Evolutionary conservation across 2,888 invertebrate species (phyloP).

Genomic region (Anoncus sp.): DNA sequence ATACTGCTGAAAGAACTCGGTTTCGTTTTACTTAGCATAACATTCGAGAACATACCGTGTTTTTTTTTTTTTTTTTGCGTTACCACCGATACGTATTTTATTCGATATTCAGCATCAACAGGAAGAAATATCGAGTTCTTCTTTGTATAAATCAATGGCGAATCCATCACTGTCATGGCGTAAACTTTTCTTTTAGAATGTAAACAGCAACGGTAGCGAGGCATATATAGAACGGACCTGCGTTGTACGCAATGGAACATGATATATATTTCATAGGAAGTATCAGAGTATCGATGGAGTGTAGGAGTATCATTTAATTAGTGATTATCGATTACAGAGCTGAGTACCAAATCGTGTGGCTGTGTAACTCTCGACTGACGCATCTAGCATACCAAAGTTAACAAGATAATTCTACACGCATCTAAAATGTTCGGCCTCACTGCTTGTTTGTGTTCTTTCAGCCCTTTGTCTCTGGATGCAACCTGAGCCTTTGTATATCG

Average conservation of each 20-base stretch:
- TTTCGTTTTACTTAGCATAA: constrained; percentile 32
- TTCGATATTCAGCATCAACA: not conserved
- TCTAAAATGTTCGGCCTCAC: not conserved
- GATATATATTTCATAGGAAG: not conserved
- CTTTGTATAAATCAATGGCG: not conserved
- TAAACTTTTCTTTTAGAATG: not conserved
- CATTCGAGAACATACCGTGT: not conserved
- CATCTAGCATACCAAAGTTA: not conserved
- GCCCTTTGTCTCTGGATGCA: not conserved
- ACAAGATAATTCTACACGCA: constrained; percentile 1
- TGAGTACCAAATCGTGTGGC: not conserved
- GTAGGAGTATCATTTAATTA: constrained; percentile 12
- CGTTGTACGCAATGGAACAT: not conserved
- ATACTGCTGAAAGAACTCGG: not conserved
- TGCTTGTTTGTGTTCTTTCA: not conserved
- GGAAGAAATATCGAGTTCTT: not conserved
- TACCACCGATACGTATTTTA: constrained; percentile 9
- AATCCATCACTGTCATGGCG: constrained; percentile 19
- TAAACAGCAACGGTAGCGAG: not conserved
- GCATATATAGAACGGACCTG: not conserved
- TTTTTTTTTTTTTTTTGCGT: no score
- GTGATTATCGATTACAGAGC: constrained; percentile 6
- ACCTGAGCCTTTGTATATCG: constrained; percentile 18
- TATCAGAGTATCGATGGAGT: no score
- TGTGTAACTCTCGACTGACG: not conserved